Conservation (phyloP, 2,113 vertebrate genomes). For the Oreotragus oreotragus region DNA sequence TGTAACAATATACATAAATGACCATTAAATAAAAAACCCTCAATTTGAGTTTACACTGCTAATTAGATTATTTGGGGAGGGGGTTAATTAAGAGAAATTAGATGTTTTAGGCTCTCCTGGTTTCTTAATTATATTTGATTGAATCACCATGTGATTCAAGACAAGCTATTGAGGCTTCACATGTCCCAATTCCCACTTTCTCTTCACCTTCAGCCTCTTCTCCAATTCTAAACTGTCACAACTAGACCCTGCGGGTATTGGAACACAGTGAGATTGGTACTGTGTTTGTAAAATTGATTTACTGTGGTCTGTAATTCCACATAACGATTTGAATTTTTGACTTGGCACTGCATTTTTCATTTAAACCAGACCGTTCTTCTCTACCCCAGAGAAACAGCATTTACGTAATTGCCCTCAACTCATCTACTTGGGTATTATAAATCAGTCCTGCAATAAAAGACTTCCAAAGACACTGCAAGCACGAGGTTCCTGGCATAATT, state of each 20-base stretch:
- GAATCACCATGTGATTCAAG: constrained; percentile 35
- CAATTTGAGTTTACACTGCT: constrained; percentile 44
- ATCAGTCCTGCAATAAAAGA: constrained; percentile 55
- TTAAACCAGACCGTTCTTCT: constrained; percentile 28
- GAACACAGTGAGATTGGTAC: not conserved
- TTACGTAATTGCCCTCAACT: constrained; percentile 47
- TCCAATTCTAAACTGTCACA: not conserved
- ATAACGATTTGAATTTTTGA: constrained; percentile 56
- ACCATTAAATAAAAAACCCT: constrained; percentile 46
- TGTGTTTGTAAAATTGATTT: constrained; percentile 53
- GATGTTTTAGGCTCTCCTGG: constrained; percentile 49
- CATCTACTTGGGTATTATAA: constrained; percentile 54
- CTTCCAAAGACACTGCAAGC: constrained; percentile 26
- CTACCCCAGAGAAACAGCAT: constrained; percentile 9
- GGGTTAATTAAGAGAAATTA: constrained; percentile 64
- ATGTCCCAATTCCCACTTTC: not conserved
- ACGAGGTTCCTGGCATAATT: not conserved
- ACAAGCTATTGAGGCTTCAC: not conserved
- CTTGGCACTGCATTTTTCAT: constrained; percentile 53
- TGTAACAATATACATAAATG: constrained; percentile 63
- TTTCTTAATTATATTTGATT: constrained; percentile 59
- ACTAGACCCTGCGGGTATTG: not conserved
- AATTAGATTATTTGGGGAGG: constrained; percentile 50
- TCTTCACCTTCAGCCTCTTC: constrained; percentile 1
- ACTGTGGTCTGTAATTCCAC: constrained; percentile 54